Evolutionary conservation across 2,888 invertebrate genomes (phyloP).

Genomic region (Chloroclysta siterata): DNA sequence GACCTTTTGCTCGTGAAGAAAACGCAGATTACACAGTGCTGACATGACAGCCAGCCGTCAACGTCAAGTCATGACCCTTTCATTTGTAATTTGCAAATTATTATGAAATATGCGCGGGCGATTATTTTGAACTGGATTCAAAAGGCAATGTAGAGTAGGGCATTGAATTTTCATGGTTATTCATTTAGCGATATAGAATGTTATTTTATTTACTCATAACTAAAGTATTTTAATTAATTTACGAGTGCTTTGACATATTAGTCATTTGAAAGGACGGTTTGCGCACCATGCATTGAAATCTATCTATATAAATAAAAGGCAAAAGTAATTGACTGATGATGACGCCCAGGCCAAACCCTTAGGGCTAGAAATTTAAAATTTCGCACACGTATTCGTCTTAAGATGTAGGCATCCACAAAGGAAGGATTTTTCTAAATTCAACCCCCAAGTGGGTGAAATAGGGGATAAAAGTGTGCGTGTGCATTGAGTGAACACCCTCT

Average conservation of each 20-base stretch:
- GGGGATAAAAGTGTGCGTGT: too few relatives aligned
- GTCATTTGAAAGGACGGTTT: neutral
- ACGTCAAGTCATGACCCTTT: slow-evolving; percentile 7
- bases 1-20: slow-evolving; percentile 15
- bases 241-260: neutral
- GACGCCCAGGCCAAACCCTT: too few relatives aligned
- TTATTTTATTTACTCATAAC: neutral
- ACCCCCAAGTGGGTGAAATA: too few relatives aligned
- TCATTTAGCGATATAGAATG: neutral
- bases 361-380: too few relatives aligned
- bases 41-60: slow-evolving; percentile 1
- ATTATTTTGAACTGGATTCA: slow-evolving; percentile 10
- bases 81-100: slow-evolving; percentile 7
- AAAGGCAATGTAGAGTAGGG: slow-evolving; percentile 1
- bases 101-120: slow-evolving; percentile 5
- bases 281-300: too few relatives aligned
- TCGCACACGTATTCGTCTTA: too few relatives aligned
- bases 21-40: slow-evolving; percentile 4
- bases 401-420: too few relatives aligned
- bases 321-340: too few relatives aligned
- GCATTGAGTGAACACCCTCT: too few relatives aligned
- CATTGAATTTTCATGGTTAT: neutral
- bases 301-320: too few relatives aligned
- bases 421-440: too few relatives aligned
- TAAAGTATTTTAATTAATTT: neutral